Conservation (phyloP, 2,888 invertebrate genomes). For the Colletes collaris region DNA sequence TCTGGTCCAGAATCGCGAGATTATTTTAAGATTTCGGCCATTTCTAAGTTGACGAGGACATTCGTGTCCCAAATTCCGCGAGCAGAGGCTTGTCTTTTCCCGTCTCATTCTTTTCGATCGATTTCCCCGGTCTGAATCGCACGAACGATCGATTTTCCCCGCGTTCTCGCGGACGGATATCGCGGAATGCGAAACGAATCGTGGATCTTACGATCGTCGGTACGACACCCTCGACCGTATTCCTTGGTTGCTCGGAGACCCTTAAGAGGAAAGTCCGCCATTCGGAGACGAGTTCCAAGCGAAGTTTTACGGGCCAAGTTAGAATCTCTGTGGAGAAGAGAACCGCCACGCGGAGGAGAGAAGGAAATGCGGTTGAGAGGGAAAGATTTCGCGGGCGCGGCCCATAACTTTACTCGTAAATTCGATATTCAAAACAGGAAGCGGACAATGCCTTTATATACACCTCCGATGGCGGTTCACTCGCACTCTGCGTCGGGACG, state of each 20-base stretch:
- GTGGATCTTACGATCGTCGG: conserved; percentile 42
- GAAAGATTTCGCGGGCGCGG: conserved; percentile 65
- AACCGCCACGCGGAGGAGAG: conserved; percentile 9
- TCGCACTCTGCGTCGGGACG: conserved; percentile 15
- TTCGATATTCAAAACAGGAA: conserved; percentile 80
- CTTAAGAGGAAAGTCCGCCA: conserved; percentile 67
- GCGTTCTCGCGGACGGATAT: conserved; percentile 35
- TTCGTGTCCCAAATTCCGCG: too few relatives aligned
- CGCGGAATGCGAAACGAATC: conserved; percentile 59
- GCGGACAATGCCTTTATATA: conserved; percentile 74
- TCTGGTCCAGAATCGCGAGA: too few relatives aligned
- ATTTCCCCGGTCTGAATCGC: not conserved
- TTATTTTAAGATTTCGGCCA: too few relatives aligned
- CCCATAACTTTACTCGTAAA: conserved; percentile 77
- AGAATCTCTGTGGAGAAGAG: conserved; percentile 51
- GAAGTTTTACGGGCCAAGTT: conserved; percentile 76
- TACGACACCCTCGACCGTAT: conserved; percentile 29
- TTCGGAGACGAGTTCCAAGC: conserved; percentile 65
- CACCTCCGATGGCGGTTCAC: conserved; percentile 38
- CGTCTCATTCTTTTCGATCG: not conserved
- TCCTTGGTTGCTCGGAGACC: conserved; percentile 51
- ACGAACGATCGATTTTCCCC: conserved; percentile 56
- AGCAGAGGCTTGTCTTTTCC: too few relatives aligned
- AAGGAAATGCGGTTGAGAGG: conserved; percentile 38
- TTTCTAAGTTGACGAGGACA: too few relatives aligned